These are phyloP conservation scores for Coleophora deauratella DNA, from an alignment of 2,888 invertebrate species.

Conservation along the genomic window DNA sequence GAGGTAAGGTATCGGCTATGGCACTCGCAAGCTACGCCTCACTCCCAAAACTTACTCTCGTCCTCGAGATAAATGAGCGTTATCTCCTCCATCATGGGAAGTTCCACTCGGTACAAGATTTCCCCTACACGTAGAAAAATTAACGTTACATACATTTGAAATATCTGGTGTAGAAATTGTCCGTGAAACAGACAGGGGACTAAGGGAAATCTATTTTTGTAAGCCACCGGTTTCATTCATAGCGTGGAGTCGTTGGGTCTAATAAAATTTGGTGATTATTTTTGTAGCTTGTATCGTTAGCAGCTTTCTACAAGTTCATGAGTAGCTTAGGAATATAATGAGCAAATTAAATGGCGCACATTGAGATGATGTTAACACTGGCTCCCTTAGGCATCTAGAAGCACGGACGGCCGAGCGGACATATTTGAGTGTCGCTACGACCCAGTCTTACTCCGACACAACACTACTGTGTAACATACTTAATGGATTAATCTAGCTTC, in stretches of 20 bases:
- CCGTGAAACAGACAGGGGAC: slow-evolving; percentile 21
- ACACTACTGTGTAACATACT: slow-evolving; percentile 54
- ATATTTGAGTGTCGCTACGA: slow-evolving; percentile 51
- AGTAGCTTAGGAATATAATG: slow-evolving; percentile 50
- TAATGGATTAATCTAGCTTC: slow-evolving; percentile 34
- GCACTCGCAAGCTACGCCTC: slow-evolving; percentile 80
- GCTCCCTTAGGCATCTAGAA: slow-evolving; percentile 69
- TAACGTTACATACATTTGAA: slow-evolving; percentile 67
- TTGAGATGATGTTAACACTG: slow-evolving; percentile 39
- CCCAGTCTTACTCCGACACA: slow-evolving; percentile 31
- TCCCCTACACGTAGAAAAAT: slow-evolving; percentile 80
- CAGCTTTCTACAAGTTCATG: slow-evolving; percentile 39
- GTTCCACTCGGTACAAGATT: slow-evolving; percentile 95
- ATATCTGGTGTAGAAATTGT: slow-evolving; percentile 30
- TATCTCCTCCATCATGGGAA: slow-evolving; percentile 95
- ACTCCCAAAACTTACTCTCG: slow-evolving; percentile 81
- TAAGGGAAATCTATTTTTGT: slow-evolving; percentile 11
- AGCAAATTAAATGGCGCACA: slow-evolving; percentile 46
- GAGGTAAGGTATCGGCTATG: slow-evolving; percentile 74
- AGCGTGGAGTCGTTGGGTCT: slow-evolving; percentile 11
- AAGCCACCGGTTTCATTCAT: slow-evolving; percentile 8
- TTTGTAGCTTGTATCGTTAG: slow-evolving; percentile 21
- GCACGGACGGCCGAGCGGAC: slow-evolving; percentile 60
- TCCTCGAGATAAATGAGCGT: slow-evolving; percentile 95
- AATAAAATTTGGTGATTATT: slow-evolving; percentile 18